Percentiles rank a stretch among this genome's conserved stretches.
Conservation (phyloP, 2,888 invertebrate genomes). For the Aleiodes testaceus region DNA sequence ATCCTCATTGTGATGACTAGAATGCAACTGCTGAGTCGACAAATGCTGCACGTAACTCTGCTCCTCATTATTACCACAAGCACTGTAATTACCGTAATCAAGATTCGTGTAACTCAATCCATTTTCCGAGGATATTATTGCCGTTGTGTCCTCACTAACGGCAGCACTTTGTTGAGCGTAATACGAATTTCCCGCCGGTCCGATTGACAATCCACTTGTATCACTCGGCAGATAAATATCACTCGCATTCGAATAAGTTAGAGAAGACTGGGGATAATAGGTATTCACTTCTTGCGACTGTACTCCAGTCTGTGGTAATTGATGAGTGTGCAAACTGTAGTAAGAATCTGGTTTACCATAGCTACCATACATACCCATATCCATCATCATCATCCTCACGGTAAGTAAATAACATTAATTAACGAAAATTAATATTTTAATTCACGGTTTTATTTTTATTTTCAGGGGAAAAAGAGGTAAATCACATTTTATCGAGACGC, state of each 20-base stretch:
- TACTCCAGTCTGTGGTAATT: constrained; percentile 66
- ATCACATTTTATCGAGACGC: not conserved
- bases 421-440: not conserved
- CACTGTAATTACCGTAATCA: constrained; percentile 79
- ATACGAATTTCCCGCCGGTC: constrained; percentile 66
- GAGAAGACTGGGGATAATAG: constrained; percentile 68
- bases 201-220: constrained; percentile 55
- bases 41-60: constrained; percentile 68
- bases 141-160: constrained; percentile 74
- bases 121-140: constrained; percentile 88
- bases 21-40: constrained; percentile 40
- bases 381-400: constrained; percentile 84
- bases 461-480: too few relatives aligned
- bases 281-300: constrained; percentile 67
- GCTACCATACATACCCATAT: constrained; percentile 84
- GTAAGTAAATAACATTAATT: constrained; percentile 34
- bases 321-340: constrained; percentile 48
- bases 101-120: constrained; percentile 93
- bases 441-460: too few relatives aligned
- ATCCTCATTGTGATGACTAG: constrained; percentile 65
- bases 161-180: constrained; percentile 66
- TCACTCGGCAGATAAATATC: constrained; percentile 53
- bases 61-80: constrained; percentile 66
- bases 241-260: constrained; percentile 69
- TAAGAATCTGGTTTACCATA: constrained; percentile 71